Evolutionary conservation across 2,113 vertebrate species (phyloP).

Genomic region (Reinhardtius hippoglossoides): DNA sequence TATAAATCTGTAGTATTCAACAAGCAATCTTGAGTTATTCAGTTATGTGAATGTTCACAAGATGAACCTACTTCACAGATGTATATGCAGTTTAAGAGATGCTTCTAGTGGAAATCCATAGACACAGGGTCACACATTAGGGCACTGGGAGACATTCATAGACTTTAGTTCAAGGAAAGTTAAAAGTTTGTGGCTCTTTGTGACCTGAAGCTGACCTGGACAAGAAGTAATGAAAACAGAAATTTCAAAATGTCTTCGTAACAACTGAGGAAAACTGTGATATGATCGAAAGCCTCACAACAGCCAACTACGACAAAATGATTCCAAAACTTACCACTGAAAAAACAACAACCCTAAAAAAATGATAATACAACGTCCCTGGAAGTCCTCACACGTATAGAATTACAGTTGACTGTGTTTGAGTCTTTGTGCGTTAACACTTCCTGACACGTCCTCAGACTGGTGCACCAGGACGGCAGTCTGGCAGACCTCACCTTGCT

Average conservation of each 20-base stretch:
- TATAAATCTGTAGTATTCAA: no score
- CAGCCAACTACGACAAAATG: background rate
- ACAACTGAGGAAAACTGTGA: background rate
- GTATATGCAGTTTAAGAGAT: background rate
- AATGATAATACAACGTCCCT: no score
- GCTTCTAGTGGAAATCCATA: no score
- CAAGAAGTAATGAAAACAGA: no score
- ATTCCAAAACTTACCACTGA: background rate
- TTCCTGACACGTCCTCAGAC: conserved; percentile 75
- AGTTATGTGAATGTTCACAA: no score
- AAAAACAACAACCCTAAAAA: background rate
- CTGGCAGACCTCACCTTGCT: conserved; percentile 94
- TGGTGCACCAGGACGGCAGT: conserved; percentile 94
- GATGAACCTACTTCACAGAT: background rate
- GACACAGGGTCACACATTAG: no score
- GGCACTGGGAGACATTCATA: no score
- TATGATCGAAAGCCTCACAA: background rate
- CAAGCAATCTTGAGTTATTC: no score
- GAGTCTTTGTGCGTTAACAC: conserved; percentile 12
- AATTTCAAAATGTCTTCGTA: no score
- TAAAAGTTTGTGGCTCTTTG: no score
- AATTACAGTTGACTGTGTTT: conserved; percentile 15
- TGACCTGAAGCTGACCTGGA: no score
- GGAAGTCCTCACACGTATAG: conserved; percentile 63
- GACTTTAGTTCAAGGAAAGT: no score